Conservation (phyloP, 2,797 vertebrate species). For the Pristis pectinata region DNA sequence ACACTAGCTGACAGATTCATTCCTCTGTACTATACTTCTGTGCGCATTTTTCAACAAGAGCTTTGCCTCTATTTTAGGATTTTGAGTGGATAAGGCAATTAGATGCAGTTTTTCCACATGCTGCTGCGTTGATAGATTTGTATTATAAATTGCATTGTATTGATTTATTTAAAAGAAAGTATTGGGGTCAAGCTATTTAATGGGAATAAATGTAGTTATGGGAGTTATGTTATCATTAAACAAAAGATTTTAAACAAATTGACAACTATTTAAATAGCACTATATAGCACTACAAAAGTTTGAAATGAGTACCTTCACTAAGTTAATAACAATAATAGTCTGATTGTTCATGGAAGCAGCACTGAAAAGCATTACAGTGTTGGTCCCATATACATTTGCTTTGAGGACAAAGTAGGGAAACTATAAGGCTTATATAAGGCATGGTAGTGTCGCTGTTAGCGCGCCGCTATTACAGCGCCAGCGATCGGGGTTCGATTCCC, state of each 20-base stretch:
- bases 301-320: not conserved
- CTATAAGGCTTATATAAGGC: too few relatives aligned
- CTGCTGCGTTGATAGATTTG: not conserved
- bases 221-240: not conserved
- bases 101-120: not conserved
- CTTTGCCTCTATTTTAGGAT: not conserved
- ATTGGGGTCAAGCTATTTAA: not conserved
- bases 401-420: not conserved
- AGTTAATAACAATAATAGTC: not conserved
- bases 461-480: too few relatives aligned
- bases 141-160: not conserved
- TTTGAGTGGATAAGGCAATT: not conserved
- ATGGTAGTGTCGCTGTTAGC: too few relatives aligned
- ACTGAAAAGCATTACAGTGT: not conserved
- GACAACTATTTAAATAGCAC: not conserved
- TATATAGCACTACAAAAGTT: not conserved
- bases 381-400: not conserved
- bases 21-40: not conserved
- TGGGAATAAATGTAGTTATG: not conserved
- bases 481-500: too few relatives aligned
- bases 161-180: not conserved
- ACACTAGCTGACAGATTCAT: not conserved
- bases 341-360: not conserved
- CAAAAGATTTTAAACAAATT: not conserved
- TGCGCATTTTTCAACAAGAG: not conserved